Conservation (phyloP, 30 jellyfish, hydroid and myxozoan genomes). For the Cassiopea andromeda region DNA sequence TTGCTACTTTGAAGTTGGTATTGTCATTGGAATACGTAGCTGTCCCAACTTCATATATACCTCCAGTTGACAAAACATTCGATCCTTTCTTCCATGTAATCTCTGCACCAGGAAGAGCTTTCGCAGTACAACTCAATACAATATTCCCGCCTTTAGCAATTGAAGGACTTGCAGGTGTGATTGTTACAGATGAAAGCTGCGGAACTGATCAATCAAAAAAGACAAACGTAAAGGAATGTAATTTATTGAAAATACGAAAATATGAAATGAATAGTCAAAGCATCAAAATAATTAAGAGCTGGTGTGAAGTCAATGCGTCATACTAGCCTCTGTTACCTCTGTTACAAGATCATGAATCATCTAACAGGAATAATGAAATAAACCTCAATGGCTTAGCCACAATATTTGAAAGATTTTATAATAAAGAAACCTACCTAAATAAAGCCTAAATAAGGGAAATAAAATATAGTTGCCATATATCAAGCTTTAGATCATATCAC, state of each 20-base stretch:
- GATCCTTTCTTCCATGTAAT: conserved; percentile 27
- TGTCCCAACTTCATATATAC: conserved; percentile 33
- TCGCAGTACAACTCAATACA: conserved; percentile 33
- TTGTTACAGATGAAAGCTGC: conserved; percentile 3
- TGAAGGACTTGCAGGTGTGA: conserved; percentile 21
- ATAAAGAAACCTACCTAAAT: too few species aligned
- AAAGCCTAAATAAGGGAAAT: too few species aligned
- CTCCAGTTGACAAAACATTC: conserved; percentile 5
- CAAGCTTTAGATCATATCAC: background rate
- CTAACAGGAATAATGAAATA: too few species aligned
- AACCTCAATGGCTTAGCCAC: too few species aligned
- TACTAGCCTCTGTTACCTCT: too few species aligned
- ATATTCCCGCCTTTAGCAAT: conserved; percentile 24
- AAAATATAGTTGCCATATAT: too few species aligned
- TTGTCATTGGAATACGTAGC: background rate
- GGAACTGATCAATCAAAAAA: conserved; percentile 10
- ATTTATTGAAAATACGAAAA: background rate
- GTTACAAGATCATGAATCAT: too few species aligned
- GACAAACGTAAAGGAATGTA: background rate
- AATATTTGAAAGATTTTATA: too few species aligned
- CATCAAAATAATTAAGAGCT: too few species aligned
- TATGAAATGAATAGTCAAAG: too few species aligned
- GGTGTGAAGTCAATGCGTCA: too few species aligned
- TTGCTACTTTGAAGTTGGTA: conserved; percentile 16
- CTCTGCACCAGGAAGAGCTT: conserved; percentile 44